Conservation (phyloP, 2,797 vertebrate genomes). For the Garrulus glandarius region DNA sequence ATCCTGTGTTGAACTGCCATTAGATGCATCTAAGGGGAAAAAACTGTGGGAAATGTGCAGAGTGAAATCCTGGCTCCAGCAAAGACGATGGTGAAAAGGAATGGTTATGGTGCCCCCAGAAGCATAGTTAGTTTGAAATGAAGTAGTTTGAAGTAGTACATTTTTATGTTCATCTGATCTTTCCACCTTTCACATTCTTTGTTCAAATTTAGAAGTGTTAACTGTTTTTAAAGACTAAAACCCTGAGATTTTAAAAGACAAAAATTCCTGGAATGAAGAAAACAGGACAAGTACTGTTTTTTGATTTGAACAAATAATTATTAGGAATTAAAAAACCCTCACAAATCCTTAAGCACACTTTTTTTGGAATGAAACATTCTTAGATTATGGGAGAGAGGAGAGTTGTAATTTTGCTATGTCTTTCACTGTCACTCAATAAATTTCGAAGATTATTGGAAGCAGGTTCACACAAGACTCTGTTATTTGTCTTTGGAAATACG, state of each 20-base stretch:
- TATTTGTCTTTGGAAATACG: slow-evolving; percentile 52
- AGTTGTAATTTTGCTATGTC: slow-evolving; percentile 12
- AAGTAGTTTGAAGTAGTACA: neutral
- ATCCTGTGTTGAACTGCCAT: neutral
- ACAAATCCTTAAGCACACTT: slow-evolving; percentile 4
- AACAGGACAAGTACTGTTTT: neutral
- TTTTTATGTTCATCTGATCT: slow-evolving; percentile 18
- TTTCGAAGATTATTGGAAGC: slow-evolving; percentile 64
- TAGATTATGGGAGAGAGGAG: slow-evolving; percentile 35
- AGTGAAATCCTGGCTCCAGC: neutral
- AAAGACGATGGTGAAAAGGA: neutral
- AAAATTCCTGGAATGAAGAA: slow-evolving; percentile 10
- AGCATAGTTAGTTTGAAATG: neutral
- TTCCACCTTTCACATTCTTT: neutral
- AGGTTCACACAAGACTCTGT: slow-evolving; percentile 44
- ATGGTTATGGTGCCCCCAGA: neutral
- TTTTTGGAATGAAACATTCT: slow-evolving; percentile 41
- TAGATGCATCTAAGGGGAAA: neutral
- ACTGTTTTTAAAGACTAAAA: neutral
- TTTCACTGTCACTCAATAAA: slow-evolving; percentile 53
- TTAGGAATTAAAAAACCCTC: neutral
- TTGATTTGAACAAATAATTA: slow-evolving; percentile 29
- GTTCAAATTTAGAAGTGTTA: slow-evolving; percentile 24
- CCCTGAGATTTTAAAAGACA: neutral
- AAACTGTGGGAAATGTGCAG: neutral